phyloP scores from a whole-genome alignment of 2,797 vertebrate species.

The Ptychobarbus kaznakovi region DNA sequence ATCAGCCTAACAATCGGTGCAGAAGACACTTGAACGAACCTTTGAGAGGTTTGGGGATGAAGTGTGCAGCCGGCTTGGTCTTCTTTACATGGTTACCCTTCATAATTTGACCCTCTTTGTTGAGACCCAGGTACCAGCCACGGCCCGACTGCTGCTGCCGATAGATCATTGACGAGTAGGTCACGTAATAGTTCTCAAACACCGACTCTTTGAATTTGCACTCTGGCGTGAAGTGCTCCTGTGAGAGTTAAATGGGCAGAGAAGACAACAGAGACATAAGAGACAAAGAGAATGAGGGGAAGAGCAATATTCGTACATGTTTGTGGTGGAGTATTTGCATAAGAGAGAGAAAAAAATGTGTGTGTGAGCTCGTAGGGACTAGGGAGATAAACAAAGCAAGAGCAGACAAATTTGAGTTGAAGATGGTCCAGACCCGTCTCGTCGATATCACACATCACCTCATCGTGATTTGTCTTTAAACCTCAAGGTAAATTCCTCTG shows the following conservation, averaged over 20 bases:
- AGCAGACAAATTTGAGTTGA: slow-evolving; percentile 6
- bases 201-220: slow-evolving; percentile 99
- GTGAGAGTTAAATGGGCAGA: slow-evolving; percentile 50
- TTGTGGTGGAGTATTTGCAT: slow-evolving; percentile 23
- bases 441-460: slow-evolving; percentile 4
- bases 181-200: slow-evolving; percentile 99
- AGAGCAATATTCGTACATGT: slow-evolving; percentile 5
- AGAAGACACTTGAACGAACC: slow-evolving; percentile 74
- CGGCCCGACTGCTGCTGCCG: slow-evolving; percentile 96
- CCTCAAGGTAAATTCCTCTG: slow-evolving; percentile 29
- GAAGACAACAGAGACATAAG: slow-evolving; percentile 40
- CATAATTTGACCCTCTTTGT: slow-evolving; percentile 98
- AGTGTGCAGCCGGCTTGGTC: slow-evolving; percentile 96
- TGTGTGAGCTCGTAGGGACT: background rate
- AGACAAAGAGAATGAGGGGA: slow-evolving; percentile 31
- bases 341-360: background rate
- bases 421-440: background rate
- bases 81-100: slow-evolving; percentile 99
- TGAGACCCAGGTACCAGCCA: slow-evolving; percentile 97
- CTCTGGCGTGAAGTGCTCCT: slow-evolving; percentile 99
- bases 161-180: slow-evolving; percentile 98
- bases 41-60: slow-evolving; percentile 98
- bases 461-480: slow-evolving; percentile 32
- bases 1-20: slow-evolving; percentile 1
- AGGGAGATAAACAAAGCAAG: background rate